Percentiles rank a stretch among this genome's conserved stretches.
phyloP scores from a whole-genome alignment of 2,113 vertebrate genomes.

The Clarias batrachus region DNA sequence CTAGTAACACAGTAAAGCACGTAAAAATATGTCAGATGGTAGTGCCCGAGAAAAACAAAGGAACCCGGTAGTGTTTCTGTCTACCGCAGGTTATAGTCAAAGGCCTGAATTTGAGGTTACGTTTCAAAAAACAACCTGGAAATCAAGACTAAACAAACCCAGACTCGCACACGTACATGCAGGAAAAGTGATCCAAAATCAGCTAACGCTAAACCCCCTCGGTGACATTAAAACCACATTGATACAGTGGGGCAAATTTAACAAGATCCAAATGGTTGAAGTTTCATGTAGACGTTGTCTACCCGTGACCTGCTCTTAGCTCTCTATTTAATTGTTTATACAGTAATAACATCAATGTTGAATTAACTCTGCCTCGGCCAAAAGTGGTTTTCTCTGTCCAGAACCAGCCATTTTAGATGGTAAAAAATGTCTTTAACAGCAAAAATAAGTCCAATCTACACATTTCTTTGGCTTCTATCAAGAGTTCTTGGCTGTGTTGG shows the following conservation, averaged over 20 bases:
- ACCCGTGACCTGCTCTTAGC: conserved; percentile 16
- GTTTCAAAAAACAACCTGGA: background rate
- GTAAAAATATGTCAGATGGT: background rate
- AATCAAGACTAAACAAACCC: conserved; percentile 1
- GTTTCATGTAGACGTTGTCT: background rate
- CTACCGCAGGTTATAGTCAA: background rate
- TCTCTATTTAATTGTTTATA: conserved; percentile 35
- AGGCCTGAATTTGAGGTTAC: background rate
- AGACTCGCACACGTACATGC: conserved; percentile 1
- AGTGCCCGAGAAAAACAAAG: background rate
- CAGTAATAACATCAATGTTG: conserved; percentile 22
- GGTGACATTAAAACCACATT: conserved; percentile 11
- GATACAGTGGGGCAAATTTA: background rate
- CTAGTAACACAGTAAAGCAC: background rate
- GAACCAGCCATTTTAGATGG: background rate
- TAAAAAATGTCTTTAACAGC: conserved; percentile 28
- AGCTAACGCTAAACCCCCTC: background rate
- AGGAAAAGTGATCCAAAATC: background rate
- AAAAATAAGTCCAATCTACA: conserved; percentile 5
- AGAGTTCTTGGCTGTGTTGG: conserved; percentile 5
- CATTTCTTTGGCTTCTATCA: background rate
- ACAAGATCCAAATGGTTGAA: background rate
- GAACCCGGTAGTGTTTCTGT: background rate
- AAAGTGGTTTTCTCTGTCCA: conserved; percentile 3
- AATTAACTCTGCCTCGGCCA: conserved; percentile 15